Evolutionary conservation across 2,888 invertebrate species (phyloP).

Genomic region (Pomacea canaliculata): DNA sequence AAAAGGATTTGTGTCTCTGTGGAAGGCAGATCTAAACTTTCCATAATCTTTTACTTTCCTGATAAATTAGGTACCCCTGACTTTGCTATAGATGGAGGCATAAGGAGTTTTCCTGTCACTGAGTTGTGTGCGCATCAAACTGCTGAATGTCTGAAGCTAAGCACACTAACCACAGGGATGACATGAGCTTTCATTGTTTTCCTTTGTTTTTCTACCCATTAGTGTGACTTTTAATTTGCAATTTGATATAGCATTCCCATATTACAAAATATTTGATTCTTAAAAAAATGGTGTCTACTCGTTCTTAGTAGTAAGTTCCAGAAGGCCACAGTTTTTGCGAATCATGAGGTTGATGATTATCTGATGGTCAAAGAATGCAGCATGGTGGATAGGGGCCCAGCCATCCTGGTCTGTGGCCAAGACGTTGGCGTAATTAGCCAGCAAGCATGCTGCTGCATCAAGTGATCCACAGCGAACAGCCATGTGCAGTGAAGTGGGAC

Average conservation of each 20-base stretch:
- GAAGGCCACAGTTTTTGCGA: conserved; percentile 60
- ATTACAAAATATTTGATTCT: not conserved
- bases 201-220: no score
- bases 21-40: no score
- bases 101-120: no score
- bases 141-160: no score
- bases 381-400: conserved; percentile 69
- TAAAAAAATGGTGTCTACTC: conserved; percentile 46
- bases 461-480: conserved; percentile 67
- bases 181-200: no score
- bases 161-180: no score
- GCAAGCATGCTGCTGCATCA: conserved; percentile 66
- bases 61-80: no score
- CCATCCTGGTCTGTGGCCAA: conserved; percentile 65
- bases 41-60: no score
- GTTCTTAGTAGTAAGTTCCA: conserved; percentile 66
- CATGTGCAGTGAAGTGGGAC: conserved; percentile 68
- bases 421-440: conserved; percentile 65
- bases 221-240: not conserved
- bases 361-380: conserved; percentile 68
- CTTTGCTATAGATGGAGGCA: no score
- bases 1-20: no score
- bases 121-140: no score
- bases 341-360: conserved; percentile 63
- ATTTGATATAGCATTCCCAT: not conserved